Evolutionary conservation across 2,113 vertebrate species (phyloP).

Genomic region (Anoplopoma fimbria): DNA sequence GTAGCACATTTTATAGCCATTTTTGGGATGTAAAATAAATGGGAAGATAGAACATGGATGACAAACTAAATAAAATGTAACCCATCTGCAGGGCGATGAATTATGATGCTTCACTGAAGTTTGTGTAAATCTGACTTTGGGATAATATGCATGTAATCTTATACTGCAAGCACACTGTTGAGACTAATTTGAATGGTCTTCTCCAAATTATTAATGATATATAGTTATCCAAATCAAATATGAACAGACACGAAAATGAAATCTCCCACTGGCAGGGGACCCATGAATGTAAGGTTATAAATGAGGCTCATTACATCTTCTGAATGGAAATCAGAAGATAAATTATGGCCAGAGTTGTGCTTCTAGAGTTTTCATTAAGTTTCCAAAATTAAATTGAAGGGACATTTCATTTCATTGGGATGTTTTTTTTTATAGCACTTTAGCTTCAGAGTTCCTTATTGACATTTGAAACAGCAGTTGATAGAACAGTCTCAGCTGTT

Average conservation of each 20-base stretch:
- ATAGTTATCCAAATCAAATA: neutral
- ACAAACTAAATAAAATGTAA: neutral
- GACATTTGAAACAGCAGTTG: neutral
- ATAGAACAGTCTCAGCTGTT: neutral
- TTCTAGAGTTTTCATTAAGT: neutral
- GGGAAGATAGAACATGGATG: neutral
- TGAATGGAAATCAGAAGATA: neutral
- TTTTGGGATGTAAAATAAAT: neutral
- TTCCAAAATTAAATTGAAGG: neutral
- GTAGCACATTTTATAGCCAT: neutral
- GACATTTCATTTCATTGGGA: neutral
- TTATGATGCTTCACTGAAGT: neutral
- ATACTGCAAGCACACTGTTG: neutral
- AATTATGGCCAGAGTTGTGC: neutral
- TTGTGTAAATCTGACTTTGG: neutral
- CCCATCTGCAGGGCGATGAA: neutral
- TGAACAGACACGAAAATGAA: neutral
- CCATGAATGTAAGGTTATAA: neutral
- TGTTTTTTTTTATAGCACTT: neutral
- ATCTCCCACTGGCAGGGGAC: neutral
- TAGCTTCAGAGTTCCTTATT: neutral
- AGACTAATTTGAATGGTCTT: neutral
- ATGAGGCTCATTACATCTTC: slow-evolving; percentile 5
- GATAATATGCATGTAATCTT: neutral
- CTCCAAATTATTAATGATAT: neutral